Evolutionary conservation across 2,113 vertebrate genomes (phyloP).

Genomic region (Phylloscopus trochilus): DNA sequence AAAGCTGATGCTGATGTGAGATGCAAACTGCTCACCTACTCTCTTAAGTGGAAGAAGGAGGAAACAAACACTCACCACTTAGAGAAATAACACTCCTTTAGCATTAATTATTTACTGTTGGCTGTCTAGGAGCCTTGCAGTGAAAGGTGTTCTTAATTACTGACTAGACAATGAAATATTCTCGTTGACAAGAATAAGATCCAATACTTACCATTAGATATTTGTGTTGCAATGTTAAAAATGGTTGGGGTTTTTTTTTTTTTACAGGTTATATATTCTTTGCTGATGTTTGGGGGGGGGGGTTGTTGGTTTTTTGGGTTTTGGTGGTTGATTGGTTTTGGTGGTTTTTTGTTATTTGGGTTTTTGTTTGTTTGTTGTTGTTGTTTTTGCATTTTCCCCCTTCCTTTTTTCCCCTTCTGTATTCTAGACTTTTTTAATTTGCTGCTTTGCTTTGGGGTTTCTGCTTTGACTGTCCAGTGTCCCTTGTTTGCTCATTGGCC

Average conservation of each 20-base stretch:
- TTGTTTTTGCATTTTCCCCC: background rate
- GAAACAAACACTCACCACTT: background rate
- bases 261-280: background rate
- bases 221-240: background rate
- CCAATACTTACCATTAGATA: background rate
- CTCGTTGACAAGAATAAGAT: background rate
- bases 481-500: background rate
- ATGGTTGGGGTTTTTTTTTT: background rate
- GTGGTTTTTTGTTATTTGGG: background rate
- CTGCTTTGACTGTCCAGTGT: background rate
- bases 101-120: conserved; percentile 21
- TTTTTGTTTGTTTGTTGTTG: too few relatives aligned
- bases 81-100: background rate
- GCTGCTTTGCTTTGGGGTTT: background rate
- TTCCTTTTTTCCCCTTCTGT: background rate
- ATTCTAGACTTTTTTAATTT: background rate
- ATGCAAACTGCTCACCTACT: background rate
- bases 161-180: background rate
- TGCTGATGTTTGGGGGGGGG: background rate
- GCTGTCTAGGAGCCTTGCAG: background rate
- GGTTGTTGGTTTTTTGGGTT: background rate
- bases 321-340: too few relatives aligned
- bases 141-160: background rate
- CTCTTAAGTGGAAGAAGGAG: background rate
- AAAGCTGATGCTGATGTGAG: background rate